Base-by-base conservation (phyloP, 2,888 invertebrate genomes). In the Drosophila planitibia region DNA sequence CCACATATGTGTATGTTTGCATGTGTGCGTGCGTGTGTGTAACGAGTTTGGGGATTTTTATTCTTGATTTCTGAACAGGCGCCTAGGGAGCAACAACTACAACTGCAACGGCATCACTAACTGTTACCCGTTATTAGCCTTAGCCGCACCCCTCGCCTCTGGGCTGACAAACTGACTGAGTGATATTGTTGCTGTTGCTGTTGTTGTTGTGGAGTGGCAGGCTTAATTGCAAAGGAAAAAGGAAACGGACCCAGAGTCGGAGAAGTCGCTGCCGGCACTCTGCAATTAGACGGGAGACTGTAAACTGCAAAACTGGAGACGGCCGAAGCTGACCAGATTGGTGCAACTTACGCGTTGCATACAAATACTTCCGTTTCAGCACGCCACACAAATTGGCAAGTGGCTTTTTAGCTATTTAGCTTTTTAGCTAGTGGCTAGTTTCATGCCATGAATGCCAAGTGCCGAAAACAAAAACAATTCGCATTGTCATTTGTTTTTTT, bases 171-270 rank as follows among this genome's bases (percentile, higher is more conserved):
- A 55, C 32, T 52, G 54, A 55, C 53, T 55, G 49, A 59, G 51
- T 55, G 49, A 53, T 54, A 37, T 14, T 41, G 44, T 22, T 41
- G 47, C 22, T 22, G 37, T 19, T 47, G 32, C 12, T 39, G 37
- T 16, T 35, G 37, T 19, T 41, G 55, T 9, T 60, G 51, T 22
- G 37, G 69, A 74, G 55, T 64, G 70, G 58, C 72, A 58, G 63
- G 49, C 60, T 54, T 79, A 81, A 79, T 79, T 79, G 73, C 79
- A 69, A 79, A 82, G 79, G 79, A 79, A 79, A 81, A 79, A 79
- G 82, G 79, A 79, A 79, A 81, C 82, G 78, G 30, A 81, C 79
- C 51, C 79, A 47, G 19, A 55, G 19, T 55, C 28, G n/a, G 28
- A 58, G 47, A 49, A 65, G 71, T 81, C 64, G 81, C 81, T 79